Conservation (phyloP, 2,888 invertebrate species). For the Apodemia hepburni region DNA sequence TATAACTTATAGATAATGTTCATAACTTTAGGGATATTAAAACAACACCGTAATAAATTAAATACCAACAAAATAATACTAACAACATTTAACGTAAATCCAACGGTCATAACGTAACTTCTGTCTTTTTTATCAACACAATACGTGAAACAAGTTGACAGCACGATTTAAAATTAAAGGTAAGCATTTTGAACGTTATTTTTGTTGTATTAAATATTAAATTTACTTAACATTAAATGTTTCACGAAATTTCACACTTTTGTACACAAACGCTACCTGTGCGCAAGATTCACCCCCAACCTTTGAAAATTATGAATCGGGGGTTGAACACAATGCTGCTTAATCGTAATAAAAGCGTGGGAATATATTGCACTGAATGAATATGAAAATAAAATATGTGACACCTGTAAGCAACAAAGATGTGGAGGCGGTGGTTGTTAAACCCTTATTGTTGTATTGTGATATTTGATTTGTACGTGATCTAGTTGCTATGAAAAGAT, state of each 20-base stretch:
- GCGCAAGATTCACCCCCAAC: slow-evolving; percentile 58
- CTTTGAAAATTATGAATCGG: slow-evolving; percentile 52
- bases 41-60: too few relatives aligned
- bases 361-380: slow-evolving; percentile 50
- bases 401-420: slow-evolving; percentile 55
- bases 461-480: slow-evolving; percentile 2
- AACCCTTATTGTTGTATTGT: slow-evolving; percentile 29
- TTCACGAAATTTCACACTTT: slow-evolving; percentile 11
- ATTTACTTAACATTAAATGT: not conserved
- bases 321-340: slow-evolving; percentile 52
- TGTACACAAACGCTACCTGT: slow-evolving; percentile 50
- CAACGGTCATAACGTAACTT: slow-evolving; percentile 61
- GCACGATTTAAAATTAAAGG: not conserved
- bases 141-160: slow-evolving; percentile 22
- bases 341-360: slow-evolving; percentile 54
- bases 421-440: slow-evolving; percentile 38
- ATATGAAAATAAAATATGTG: slow-evolving; percentile 41
- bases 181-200: slow-evolving; percentile 1
- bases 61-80: not conserved
- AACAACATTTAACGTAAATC: slow-evolving; percentile 4
- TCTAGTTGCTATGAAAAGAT: not conserved
- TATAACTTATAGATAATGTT: too few relatives aligned
- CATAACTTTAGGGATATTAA: too few relatives aligned
- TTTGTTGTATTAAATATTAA: not conserved
- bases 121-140: slow-evolving; percentile 26